Evolutionary conservation across 2,888 invertebrate genomes (phyloP), one percentile per base, ranked within the genome.

Genomic region (Brachyptera risi): DNA sequence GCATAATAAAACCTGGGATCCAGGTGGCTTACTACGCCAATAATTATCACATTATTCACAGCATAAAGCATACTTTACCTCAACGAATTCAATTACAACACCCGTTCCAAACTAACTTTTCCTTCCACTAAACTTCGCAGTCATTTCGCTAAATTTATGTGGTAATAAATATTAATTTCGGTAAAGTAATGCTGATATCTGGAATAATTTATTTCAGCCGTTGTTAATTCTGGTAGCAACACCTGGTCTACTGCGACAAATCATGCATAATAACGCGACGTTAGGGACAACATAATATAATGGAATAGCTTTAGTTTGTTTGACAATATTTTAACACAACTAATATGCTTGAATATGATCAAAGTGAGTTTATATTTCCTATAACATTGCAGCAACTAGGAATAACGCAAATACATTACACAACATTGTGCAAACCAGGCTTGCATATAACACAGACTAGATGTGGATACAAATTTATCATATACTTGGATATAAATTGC

Each of bases 11-110:
- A 35, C 24, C 21, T 21, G 35, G 26, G 54, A 47, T 47, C 19
- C 54, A 54, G 54, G 54, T 54, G 54, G 37, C 54, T 35, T 19
- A 54, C 21, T 38, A 31, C 38, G 37, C 54, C 54, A 35, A 54
- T 54, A 54, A 54, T 54, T 54, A 54, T 54, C 35, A 35, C 54
- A 54, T 54, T 54, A 54, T 35, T 54, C 54, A 54, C 54, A n/a
- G n/a, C 54, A 54, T 54, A 54, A 54, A 54, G 21, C 54, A 54
- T 35, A 23, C 54, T 54, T 54, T 54, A 54, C 54, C 17, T 17
- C 37, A 21, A 3, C 35, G 54, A 54, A 54, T 54, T 54, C 54
- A 54, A 54, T 54, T 54, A 54, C 17, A 35, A n/a, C 35, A 35
- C 17, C n/a, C 37, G 54, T 54, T 54, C 54, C 37, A 54, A 54